Percentiles rank a stretch among this genome's conserved stretches.
These are phyloP conservation scores for Bos indicus DNA, from an alignment of 2,113 vertebrate genomes.

Conservation along the genomic window DNA sequence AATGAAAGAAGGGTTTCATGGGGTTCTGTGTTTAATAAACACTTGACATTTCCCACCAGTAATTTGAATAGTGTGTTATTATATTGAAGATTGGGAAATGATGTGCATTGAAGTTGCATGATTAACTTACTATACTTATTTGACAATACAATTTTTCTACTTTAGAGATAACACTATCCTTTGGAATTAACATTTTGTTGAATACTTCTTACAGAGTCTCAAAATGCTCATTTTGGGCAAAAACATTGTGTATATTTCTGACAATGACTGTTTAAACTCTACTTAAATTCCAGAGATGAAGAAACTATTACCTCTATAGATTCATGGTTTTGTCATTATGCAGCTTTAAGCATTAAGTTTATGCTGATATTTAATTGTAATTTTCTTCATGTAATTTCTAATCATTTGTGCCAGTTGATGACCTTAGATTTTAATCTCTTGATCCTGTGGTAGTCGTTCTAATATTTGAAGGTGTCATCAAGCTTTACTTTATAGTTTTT, in stretches of 20 bases:
- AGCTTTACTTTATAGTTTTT: background rate
- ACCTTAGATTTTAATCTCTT: background rate
- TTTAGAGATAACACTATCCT: background rate
- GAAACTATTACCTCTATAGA: background rate
- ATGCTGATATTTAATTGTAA: background rate
- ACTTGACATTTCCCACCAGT: background rate
- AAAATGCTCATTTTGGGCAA: background rate
- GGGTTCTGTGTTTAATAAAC: background rate
- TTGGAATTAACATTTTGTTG: background rate
- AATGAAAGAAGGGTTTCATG: background rate
- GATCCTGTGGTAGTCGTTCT: background rate
- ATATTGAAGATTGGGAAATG: background rate
- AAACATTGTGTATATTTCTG: background rate
- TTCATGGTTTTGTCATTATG: background rate
- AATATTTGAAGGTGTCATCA: background rate
- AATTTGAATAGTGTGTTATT: background rate
- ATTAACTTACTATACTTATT: background rate
- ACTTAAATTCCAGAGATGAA: background rate
- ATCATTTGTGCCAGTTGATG: background rate
- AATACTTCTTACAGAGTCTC: background rate
- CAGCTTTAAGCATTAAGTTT: background rate
- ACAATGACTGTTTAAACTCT: background rate
- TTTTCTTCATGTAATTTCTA: background rate
- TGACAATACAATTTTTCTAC: background rate
- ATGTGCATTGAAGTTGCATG: background rate